These are phyloP conservation scores for Otus scops DNA, from an alignment of 2,797 vertebrate species.

Conservation along the genomic window DNA sequence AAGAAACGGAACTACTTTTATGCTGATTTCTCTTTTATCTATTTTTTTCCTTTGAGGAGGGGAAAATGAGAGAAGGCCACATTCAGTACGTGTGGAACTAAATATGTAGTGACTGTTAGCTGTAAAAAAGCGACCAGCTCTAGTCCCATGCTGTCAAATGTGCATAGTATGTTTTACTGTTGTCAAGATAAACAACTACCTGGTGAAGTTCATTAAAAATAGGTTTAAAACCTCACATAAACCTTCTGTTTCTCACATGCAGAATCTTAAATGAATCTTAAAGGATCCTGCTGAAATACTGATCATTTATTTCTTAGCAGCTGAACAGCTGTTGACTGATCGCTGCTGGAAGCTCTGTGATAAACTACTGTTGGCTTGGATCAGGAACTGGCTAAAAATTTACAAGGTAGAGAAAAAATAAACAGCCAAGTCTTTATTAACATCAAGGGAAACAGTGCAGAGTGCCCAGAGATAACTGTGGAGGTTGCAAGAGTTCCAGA, in stretches of 20 bases:
- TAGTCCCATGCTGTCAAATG: neutral
- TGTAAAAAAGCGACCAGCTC: neutral
- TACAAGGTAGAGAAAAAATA: neutral
- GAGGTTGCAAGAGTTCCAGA: neutral
- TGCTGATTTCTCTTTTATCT: neutral
- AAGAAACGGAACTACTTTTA: neutral
- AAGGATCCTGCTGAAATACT: neutral
- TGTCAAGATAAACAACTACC: neutral
- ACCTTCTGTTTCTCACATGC: neutral
- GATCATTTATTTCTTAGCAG: neutral
- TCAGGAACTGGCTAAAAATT: constrained; percentile 16
- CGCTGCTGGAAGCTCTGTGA: neutral
- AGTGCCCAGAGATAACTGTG: neutral
- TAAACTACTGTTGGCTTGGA: neutral
- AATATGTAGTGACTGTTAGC: neutral
- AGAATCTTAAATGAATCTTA: constrained; percentile 9
- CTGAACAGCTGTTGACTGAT: neutral
- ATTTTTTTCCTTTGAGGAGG: neutral
- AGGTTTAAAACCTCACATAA: constrained; percentile 5
- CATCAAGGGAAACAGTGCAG: neutral
- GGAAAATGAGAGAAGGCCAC: neutral
- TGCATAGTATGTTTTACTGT: neutral
- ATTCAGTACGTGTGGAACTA: neutral
- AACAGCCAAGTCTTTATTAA: neutral
- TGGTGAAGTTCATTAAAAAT: neutral